phyloP scores from a whole-genome alignment of 1,140 invertebrate genomes.

The Philotrypesis tridentata region DNA sequence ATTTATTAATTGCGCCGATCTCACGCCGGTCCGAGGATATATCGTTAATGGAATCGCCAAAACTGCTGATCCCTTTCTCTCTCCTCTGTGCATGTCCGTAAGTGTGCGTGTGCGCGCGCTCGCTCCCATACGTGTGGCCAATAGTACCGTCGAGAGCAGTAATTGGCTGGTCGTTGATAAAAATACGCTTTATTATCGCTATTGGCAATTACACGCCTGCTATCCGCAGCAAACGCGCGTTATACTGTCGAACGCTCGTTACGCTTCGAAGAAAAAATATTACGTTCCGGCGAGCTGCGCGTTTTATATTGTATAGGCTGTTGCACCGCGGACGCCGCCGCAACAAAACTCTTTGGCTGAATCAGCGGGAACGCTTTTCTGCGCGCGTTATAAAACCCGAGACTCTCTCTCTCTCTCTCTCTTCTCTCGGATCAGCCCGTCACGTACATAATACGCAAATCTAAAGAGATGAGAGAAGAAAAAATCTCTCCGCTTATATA shows the following conservation, averaged over 20 bases:
- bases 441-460: not conserved
- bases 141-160: too few relatives aligned
- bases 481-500: too few relatives aligned
- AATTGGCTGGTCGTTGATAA: not conserved
- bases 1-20: conserved; percentile 60
- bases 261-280: not conserved
- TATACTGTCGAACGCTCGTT: not conserved
- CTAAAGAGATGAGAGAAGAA: too few relatives aligned
- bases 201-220: not conserved
- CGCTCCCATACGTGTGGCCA: too few relatives aligned
- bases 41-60: conserved; percentile 50
- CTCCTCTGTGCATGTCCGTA: too few relatives aligned
- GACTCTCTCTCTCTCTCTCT: too few relatives aligned
- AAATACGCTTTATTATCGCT: not conserved
- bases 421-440: not conserved
- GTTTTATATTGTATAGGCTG: not conserved
- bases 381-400: not conserved
- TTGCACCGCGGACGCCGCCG: not conserved
- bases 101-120: too few relatives aligned
- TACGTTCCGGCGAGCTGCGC: not conserved
- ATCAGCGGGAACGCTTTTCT: not conserved
- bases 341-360: conserved; percentile 20
- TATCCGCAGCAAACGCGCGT: not conserved
- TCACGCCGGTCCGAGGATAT: conserved; percentile 14
- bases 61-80: too few relatives aligned